phyloP scores from a whole-genome alignment of 2,888 invertebrate genomes.

The Harpalus rufipes region DNA sequence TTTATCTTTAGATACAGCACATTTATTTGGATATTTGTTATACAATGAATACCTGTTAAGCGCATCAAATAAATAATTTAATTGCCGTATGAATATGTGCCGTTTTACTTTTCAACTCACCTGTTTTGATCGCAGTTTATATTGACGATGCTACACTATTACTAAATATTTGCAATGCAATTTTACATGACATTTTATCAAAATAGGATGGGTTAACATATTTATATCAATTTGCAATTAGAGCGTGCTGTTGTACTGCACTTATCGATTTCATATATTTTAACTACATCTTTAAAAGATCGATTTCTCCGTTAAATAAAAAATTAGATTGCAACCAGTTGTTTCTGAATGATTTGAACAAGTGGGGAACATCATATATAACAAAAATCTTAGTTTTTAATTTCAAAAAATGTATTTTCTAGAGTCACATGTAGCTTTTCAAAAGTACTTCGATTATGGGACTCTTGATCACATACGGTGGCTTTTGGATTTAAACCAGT shows the following conservation, averaged over 20 bases:
- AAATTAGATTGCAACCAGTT: slow-evolving; percentile 9
- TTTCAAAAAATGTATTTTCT: slow-evolving; percentile 47
- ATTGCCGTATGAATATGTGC: no score
- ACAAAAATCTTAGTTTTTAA: slow-evolving; percentile 15
- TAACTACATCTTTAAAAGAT: slow-evolving; percentile 25
- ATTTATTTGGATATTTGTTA: no score
- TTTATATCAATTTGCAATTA: slow-evolving; percentile 21
- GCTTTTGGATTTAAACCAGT: slow-evolving; percentile 12
- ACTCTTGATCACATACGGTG: slow-evolving; percentile 25
- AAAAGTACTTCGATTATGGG: slow-evolving; percentile 7
- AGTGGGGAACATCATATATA: no score
- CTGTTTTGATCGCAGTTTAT: slow-evolving; percentile 11
- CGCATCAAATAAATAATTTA: no score
- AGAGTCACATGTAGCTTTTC: slow-evolving; percentile 32
- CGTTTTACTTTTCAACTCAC: slow-evolving; percentile 8
- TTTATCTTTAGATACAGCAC: no score
- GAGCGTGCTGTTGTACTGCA: slow-evolving; percentile 18
- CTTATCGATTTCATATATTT: slow-evolving; percentile 25
- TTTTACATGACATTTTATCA: slow-evolving; percentile 51
- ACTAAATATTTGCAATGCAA: slow-evolving; percentile 49
- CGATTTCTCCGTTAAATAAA: slow-evolving; percentile 26
- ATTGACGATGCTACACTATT: slow-evolving; percentile 40
- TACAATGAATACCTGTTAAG: no score
- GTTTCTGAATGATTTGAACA: slow-evolving; percentile 53
- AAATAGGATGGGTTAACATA: slow-evolving; percentile 26